Evolutionary conservation across 1,140 invertebrate species (phyloP).

Genomic region (Paracyclopina nana): DNA sequence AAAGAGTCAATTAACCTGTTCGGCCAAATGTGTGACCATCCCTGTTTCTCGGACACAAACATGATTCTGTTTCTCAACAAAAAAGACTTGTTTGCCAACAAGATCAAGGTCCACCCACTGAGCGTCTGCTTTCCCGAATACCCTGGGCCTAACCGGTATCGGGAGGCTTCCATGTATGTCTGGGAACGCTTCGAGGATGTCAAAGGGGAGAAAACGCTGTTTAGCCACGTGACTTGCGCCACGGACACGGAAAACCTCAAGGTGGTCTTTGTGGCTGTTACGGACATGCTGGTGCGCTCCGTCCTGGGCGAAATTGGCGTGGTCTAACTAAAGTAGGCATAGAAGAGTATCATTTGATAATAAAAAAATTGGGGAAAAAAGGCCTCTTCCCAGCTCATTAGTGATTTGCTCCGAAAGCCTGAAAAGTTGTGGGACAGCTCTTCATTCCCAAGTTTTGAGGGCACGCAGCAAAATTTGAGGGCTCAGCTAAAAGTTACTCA

Average conservation of each 20-base stretch:
- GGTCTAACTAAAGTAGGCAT: neutral
- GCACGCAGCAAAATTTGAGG: too few relatives aligned
- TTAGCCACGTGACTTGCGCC: slow-evolving; percentile 9
- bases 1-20: slow-evolving; percentile 40
- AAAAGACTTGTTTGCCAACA: slow-evolving; percentile 40
- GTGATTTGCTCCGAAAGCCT: too few relatives aligned
- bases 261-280: neutral
- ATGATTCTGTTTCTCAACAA: slow-evolving; percentile 43
- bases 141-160: slow-evolving; percentile 27
- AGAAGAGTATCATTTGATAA: too few relatives aligned
- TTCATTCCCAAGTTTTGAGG: too few relatives aligned
- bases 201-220: neutral
- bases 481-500: too few relatives aligned
- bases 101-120: slow-evolving; percentile 28
- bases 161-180: neutral
- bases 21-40: slow-evolving; percentile 42
- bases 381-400: too few relatives aligned
- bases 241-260: slow-evolving; percentile 2
- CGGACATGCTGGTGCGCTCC: neutral
- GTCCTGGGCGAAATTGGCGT: neutral
- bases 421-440: too few relatives aligned
- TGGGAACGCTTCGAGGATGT: slow-evolving; percentile 3
- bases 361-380: too few relatives aligned
- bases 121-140: slow-evolving; percentile 42
- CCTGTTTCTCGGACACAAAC: slow-evolving; percentile 41